Base-by-base conservation (phyloP, 1,140 invertebrate species). In the Cotesia typhae region DNA sequence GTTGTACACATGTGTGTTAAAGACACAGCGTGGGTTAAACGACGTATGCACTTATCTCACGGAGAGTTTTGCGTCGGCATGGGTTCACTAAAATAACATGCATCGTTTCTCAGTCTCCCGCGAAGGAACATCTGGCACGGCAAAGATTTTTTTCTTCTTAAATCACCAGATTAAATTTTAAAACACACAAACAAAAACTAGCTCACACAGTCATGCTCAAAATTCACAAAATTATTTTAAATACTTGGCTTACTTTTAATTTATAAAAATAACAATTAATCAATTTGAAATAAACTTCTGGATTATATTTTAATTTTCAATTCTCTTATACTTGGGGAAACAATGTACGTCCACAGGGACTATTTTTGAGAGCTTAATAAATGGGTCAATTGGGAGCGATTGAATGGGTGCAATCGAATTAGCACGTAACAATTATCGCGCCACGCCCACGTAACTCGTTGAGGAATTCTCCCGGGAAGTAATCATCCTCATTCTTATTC, bases 381-480 rank as follows among this genome's bases (percentile, higher is more conserved):
- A 75, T 76, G 74, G 76, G 75, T 80, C 81, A 82, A 80, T 82
- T 81, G 77, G 74, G 71, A 75, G 76, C 78, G 74, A 77, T 79
- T 72, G 78, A 77, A 75, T 75, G 74, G 77, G 72, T 66, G 66
- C 67, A 81, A 82, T 79, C 77, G 76, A 82, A 82, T 82, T 82
- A 81, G 79, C 77, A 77, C 77, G 75, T 80, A 78, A 70, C 78
- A 78, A 79, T 79, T 80, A 79, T 79, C 76, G 51, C 67, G 52
- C 66, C n/a, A 71, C 63, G 61, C 28, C 70, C 41, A 71, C 71
- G 68, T 71, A 55, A 41, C 53, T 67, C 67, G 63, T 53, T 36
- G 20, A 70, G 65, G 57, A 38, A 36, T 52, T 51, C 28, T 47
- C 35, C 20, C 61, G 47, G 57, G 57, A 67, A 55, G 53, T 74